These are phyloP conservation scores for Hiodon alosoides DNA, from an alignment of 2,113 vertebrate species.

Conservation along the genomic window DNA sequence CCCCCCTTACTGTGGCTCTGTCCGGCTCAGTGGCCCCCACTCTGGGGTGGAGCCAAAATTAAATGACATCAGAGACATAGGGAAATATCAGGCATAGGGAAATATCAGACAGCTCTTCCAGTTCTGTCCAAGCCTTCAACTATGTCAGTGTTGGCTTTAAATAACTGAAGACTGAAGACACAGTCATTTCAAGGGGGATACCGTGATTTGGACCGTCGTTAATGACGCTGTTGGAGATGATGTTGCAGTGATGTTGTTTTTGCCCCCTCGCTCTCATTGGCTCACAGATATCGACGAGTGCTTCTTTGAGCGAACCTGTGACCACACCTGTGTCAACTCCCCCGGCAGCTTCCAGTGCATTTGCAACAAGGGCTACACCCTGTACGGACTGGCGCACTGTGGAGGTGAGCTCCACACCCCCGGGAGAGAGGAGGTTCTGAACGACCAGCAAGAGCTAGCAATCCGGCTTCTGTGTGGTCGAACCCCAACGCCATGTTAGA, in stretches of 20 bases:
- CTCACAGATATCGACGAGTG: constrained; percentile 95
- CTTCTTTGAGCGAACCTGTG: constrained; percentile 90
- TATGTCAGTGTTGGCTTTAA: no score
- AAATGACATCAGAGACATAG: no score
- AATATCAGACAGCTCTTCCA: no score
- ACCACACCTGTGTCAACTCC: constrained; percentile 90
- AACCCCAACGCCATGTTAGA: not conserved
- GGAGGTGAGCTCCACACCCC: constrained; percentile 71
- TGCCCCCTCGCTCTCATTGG: constrained; percentile 24
- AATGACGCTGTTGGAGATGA: no score
- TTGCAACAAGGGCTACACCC: constrained; percentile 84
- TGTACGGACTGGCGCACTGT: constrained; percentile 90
- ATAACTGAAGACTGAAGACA: no score
- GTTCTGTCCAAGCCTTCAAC: no score
- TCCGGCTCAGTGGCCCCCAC: no score
- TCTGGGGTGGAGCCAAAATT: no score
- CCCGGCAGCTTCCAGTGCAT: constrained; percentile 84
- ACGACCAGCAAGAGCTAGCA: not conserved
- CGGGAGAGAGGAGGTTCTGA: not conserved
- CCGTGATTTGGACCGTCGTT: no score
- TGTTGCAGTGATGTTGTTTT: no score
- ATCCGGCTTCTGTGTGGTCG: not conserved
- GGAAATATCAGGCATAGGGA: no score
- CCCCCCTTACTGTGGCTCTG: not conserved
- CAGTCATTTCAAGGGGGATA: no score